Evolutionary conservation across 2,113 vertebrate genomes (phyloP), one percentile per base, ranked within the genome.

Genomic region (Astur gentilis): DNA sequence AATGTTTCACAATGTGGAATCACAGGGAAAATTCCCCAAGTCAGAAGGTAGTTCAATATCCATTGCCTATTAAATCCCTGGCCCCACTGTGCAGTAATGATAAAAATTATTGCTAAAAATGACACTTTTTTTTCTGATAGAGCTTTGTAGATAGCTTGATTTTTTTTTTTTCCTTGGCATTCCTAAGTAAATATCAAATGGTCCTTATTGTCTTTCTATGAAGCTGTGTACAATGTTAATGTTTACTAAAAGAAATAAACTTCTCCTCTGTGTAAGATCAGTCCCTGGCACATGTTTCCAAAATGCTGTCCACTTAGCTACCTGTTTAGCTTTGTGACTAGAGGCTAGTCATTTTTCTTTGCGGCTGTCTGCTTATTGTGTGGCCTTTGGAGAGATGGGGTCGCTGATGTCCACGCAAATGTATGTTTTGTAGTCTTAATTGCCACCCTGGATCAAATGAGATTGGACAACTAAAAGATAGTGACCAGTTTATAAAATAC

Each of bases 381-480:
- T 62, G 62, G 14, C 31, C 47, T 89, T 87, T 21, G 31, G 10
- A 69, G 52, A 87, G n/a, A 22, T 2, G 32, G 9, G 7, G 23
- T 82, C 3, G 1, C 49, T 88, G 66, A 32, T 79, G 12, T 26
- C 61, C 15, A 4, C 1, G 1, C 2, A 0, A 3, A 15, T n/a
- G 19, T 55, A 10, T 38, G 19, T 54, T 67, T 86, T 76, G 27
- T 42, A 62, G n/a, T 44, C 47, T 65, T 47, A 40, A 57, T 86
- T 67, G 34, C 34, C 26, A 36, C 22, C 19, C 14, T 79, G 22
- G 32, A 60, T 52, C 69, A 50, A 60, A 72, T 88, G 60, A 67
- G n/a, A 26, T n/a, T 22, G 61, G 44, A 20, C 42, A 87, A 71
- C 57, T 75, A 18, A 55, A 82, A 82, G 14, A 27, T n/a, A 50